These are phyloP conservation scores for Labia minor DNA, from an alignment of 2,888 invertebrate genomes.

Conservation along the genomic window DNA sequence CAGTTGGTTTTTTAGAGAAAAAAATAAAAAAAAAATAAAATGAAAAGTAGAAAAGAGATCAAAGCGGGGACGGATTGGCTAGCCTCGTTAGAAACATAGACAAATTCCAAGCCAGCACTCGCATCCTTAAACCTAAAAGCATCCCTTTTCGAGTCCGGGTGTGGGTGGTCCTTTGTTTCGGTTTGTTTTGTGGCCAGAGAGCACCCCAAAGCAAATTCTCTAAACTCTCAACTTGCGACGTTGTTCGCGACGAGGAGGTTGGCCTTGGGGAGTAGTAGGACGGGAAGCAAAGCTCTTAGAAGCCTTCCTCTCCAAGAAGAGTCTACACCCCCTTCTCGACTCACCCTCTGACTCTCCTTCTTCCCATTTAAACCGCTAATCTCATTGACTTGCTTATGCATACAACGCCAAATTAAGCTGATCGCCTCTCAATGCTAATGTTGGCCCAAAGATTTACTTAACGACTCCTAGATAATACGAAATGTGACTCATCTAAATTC, in stretches of 20 bases:
- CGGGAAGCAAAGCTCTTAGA: neutral
- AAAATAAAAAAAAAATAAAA: no score
- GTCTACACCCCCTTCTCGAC: no score
- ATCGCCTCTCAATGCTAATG: slow-evolving; percentile 13
- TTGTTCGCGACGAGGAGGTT: neutral
- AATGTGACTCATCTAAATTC: slow-evolving; percentile 7
- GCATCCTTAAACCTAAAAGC: no score
- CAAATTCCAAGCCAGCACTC: no score
- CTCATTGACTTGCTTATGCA: slow-evolving; percentile 13
- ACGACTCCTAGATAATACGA: slow-evolving; percentile 13
- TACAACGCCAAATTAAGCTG: slow-evolving; percentile 13
- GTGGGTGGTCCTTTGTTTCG: neutral
- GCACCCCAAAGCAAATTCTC: slow-evolving; percentile 13
- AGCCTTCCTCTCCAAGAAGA: no score
- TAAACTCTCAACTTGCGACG: neutral
- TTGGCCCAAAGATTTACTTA: slow-evolving; percentile 1
- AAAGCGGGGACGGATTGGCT: no score
- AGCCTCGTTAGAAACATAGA: no score
- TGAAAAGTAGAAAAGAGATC: no score
- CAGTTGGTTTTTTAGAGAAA: no score
- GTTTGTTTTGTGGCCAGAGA: slow-evolving; percentile 7
- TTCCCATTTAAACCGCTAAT: slow-evolving; percentile 4
- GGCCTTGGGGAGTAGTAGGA: neutral
- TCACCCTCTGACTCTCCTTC: no score
- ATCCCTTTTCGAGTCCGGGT: no score